A percentile compares a stretch with the other conserved stretches of the same genome.
Evolutionary conservation across 2,888 invertebrate genomes (phyloP).

Genomic region (Xestoiulus laeticollis): DNA sequence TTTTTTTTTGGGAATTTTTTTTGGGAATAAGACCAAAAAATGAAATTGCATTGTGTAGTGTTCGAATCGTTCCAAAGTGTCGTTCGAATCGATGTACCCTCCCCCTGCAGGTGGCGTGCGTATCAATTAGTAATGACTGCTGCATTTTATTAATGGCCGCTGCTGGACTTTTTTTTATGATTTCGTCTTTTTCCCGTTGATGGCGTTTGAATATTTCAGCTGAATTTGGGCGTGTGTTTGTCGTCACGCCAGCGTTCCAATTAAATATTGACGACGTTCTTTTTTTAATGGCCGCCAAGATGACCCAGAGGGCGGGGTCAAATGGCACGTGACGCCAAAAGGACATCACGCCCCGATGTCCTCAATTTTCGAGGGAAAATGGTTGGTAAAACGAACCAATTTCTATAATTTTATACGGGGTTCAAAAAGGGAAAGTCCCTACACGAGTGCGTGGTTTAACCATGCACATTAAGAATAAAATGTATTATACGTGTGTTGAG

Average conservation of each 20-base stretch:
- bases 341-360: background rate
- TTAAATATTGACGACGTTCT: background rate
- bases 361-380: too few relatives aligned
- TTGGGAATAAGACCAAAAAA: too few relatives aligned
- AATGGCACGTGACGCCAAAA: background rate
- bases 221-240: background rate
- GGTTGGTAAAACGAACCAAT: too few relatives aligned
- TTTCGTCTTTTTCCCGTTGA: background rate
- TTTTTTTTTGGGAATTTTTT: background rate
- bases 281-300: background rate
- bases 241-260: background rate
- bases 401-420: too few relatives aligned
- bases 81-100: too few relatives aligned
- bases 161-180: background rate
- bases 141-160: background rate
- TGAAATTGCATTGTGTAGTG: background rate
- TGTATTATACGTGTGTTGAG: too few relatives aligned
- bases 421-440: too few relatives aligned
- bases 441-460: too few relatives aligned
- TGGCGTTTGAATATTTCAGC: background rate
- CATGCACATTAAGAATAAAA: too few relatives aligned
- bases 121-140: background rate
- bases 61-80: too few relatives aligned
- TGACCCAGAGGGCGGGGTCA: background rate
- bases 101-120: background rate